Evolutionary conservation across 2,888 invertebrate genomes (phyloP).

Genomic region (Leptinotarsa tumamoca): DNA sequence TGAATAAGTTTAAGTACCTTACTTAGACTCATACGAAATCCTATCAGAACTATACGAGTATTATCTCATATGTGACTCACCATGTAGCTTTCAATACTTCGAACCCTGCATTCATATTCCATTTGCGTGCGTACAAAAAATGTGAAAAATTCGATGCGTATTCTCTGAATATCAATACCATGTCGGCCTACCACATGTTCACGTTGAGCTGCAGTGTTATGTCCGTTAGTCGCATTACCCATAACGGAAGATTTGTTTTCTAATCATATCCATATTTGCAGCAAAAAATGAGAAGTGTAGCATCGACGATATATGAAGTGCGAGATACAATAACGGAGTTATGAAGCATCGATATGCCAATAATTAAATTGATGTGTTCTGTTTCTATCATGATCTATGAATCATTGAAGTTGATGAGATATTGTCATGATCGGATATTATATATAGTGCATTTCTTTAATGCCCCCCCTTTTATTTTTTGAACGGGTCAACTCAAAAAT

Average conservation of each 20-base stretch:
- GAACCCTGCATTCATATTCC: slow-evolving; percentile 14
- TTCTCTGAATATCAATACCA: slow-evolving; percentile 22
- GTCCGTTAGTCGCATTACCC: slow-evolving; percentile 20
- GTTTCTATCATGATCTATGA: slow-evolving; percentile 1
- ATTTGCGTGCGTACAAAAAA: slow-evolving; percentile 17
- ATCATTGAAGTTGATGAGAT: neutral
- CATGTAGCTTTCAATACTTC: neutral
- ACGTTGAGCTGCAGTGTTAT: slow-evolving; percentile 5
- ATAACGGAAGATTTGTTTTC: slow-evolving; percentile 20
- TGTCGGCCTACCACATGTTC: slow-evolving; percentile 18
- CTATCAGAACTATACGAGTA: no score
- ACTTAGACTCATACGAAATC: neutral
- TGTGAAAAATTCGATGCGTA: slow-evolving; percentile 14
- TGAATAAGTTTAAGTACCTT: neutral
- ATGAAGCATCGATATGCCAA: neutral
- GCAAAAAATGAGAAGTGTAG: slow-evolving; percentile 1
- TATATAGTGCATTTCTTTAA: no score
- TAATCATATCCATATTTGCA: neutral
- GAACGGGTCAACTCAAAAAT: no score
- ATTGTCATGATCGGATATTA: neutral
- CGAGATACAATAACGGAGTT: slow-evolving; percentile 15
- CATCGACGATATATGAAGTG: slow-evolving; percentile 19
- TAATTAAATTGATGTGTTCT: neutral
- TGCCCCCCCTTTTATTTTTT: no score
- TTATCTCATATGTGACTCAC: slow-evolving; percentile 3